Conservation (phyloP, 1,140 invertebrate species). For the Plodia interpunctella region DNA sequence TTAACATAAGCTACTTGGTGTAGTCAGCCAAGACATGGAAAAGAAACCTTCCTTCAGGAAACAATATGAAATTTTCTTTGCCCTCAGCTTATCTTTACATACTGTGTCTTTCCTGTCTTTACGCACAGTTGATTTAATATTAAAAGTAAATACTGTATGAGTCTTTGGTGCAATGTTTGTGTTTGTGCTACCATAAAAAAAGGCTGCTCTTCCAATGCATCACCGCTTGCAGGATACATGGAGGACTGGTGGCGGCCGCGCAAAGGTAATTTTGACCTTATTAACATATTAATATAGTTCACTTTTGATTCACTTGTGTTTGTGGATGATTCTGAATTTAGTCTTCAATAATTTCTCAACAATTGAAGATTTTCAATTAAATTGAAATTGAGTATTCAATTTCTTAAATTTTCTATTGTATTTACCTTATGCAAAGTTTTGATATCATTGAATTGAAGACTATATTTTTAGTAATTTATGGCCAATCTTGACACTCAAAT, state of each 20-base stretch:
- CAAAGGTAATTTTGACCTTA: constrained; percentile 86
- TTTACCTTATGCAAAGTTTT: neutral
- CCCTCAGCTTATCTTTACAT: constrained; percentile 36
- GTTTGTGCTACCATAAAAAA: constrained; percentile 81
- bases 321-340: neutral
- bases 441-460: constrained; percentile 2
- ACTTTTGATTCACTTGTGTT: constrained; percentile 19
- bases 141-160: constrained; percentile 76
- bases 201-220: constrained; percentile 93
- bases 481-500: neutral
- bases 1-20: neutral
- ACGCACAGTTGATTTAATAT: neutral
- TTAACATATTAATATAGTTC: constrained; percentile 43
- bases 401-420: too few species aligned
- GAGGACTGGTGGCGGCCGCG: constrained; percentile 96
- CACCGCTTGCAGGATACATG: constrained; percentile 96
- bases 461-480: constrained; percentile 4
- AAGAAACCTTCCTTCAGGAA: constrained; percentile 34
- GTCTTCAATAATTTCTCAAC: neutral
- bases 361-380: too few species aligned
- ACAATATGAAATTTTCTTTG: constrained; percentile 37
- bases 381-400: too few species aligned
- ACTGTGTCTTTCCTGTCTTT: constrained; percentile 23
- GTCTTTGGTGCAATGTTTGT: constrained; percentile 74
- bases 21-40: neutral